phyloP scores from a whole-genome alignment of 92 coral and sea anemone genomes.

The Phymanthus crucifer region DNA sequence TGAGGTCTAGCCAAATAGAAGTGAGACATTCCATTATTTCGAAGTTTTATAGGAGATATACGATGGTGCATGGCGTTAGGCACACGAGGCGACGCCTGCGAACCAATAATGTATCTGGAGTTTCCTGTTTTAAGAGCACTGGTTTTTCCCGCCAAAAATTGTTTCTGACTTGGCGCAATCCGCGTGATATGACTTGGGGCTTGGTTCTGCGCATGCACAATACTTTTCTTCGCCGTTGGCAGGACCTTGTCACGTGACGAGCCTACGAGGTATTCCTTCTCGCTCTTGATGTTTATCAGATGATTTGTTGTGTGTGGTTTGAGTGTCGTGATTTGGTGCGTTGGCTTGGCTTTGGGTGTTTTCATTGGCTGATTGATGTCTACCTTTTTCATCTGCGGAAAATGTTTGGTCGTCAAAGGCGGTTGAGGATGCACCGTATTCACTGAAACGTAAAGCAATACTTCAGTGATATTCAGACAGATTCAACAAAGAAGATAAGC shows the following conservation, averaged over 20 bases:
- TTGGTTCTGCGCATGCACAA: constrained; percentile 7
- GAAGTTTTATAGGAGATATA: background rate
- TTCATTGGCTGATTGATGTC: background rate
- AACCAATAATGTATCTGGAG: background rate
- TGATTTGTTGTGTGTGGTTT: background rate
- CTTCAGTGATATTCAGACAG: background rate
- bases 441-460: constrained; percentile 11
- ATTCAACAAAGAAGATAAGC: background rate
- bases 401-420: background rate
- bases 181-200: background rate
- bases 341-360: background rate
- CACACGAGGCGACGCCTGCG: background rate
- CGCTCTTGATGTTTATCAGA: constrained; percentile 4
- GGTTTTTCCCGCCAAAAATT: background rate
- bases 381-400: background rate
- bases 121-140: background rate
- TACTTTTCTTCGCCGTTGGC: background rate
- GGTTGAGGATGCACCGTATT: background rate
- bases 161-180: too few species aligned
- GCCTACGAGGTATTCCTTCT: background rate
- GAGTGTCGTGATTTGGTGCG: background rate
- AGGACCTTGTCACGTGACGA: background rate
- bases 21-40: background rate
- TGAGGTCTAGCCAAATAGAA: background rate
- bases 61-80: background rate